Evolutionary conservation across 2,888 invertebrate species (phyloP), one percentile per base, ranked within the genome.

Genomic region (Acrocyrtus sp.): DNA sequence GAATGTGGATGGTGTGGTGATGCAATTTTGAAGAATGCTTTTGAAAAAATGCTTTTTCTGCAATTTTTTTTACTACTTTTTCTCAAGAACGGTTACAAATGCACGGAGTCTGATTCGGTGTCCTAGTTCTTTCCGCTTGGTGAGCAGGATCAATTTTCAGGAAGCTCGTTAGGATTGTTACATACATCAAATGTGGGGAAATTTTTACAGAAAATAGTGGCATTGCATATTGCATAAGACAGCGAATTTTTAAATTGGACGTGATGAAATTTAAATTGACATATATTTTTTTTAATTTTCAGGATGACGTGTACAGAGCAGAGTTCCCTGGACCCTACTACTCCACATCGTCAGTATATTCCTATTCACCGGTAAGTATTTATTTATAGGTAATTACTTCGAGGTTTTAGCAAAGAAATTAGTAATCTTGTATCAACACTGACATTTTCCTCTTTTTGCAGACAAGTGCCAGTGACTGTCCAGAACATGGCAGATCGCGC

Each of bases 381-480:
- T 19, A 53, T 12, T n/a, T n/a, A n/a, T n/a, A n/a, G n/a, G n/a
- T n/a, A n/a, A n/a, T n/a, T n/a, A n/a, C n/a, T n/a, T n/a, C n/a
- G n/a, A n/a, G n/a, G n/a, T n/a, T n/a, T 5, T 53, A 4, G n/a
- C 2, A 29, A 21, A 22, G 19, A 22, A 21, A 22, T 56, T 41
- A 41, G 6, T 17, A 19, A 5, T 27, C 12, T 47, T 56, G 45
- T n/a, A 4, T 39, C 17, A 53, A 60, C 50, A n/a, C n/a, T n/a
- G n/a, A n/a, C n/a, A 45, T 39, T 51, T n/a, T 53, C 41, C 57
- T 45, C 10, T 17, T 50, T 68, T 78, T 74, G 1, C 67, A 81
- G 81, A 80, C 81, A n/a, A 78, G 78, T 73, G 75, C 79, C 62
- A 77, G 76, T 66, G 78, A 79, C 62, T 81, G 81, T 67, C 81